These are phyloP conservation scores for Hyaena hyaena DNA, from an alignment of 2,113 vertebrate genomes.

Conservation along the genomic window DNA sequence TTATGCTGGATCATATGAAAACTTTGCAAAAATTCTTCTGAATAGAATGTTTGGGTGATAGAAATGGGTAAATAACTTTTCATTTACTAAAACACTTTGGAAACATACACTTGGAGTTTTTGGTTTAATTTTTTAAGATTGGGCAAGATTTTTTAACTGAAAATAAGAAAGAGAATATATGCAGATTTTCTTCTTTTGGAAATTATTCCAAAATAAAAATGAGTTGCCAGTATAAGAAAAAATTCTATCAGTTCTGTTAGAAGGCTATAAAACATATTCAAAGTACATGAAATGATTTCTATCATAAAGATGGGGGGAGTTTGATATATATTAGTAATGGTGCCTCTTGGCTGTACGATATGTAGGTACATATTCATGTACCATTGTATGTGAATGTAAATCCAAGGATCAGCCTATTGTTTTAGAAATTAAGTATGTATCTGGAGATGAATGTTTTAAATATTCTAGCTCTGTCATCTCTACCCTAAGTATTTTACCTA, in stretches of 20 bases:
- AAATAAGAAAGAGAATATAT: not conserved
- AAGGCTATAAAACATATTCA: not conserved
- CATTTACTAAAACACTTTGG: not conserved
- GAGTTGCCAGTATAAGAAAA: not conserved
- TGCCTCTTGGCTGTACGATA: not conserved
- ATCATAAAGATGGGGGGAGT: not conserved
- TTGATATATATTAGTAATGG: not conserved
- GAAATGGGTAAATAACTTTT: not conserved
- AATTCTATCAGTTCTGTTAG: not conserved
- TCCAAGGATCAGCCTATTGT: not conserved
- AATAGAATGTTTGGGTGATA: not conserved
- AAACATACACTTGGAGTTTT: not conserved
- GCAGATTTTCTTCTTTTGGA: slow-evolving; percentile 10
- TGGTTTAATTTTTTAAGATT: slow-evolving; percentile 39
- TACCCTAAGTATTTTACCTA: not conserved
- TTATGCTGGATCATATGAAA: not conserved
- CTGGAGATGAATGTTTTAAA: not conserved
- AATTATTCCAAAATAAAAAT: slow-evolving; percentile 1
- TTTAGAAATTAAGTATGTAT: not conserved
- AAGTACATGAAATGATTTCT: not conserved
- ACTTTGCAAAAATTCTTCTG: not conserved
- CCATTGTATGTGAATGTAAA: not conserved
- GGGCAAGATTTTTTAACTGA: not conserved
- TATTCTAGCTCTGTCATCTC: not conserved
- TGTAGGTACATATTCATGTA: not conserved